These are phyloP conservation scores for Hermodice carunculata DNA, from an alignment of 2,888 invertebrate species.

Conservation along the genomic window DNA sequence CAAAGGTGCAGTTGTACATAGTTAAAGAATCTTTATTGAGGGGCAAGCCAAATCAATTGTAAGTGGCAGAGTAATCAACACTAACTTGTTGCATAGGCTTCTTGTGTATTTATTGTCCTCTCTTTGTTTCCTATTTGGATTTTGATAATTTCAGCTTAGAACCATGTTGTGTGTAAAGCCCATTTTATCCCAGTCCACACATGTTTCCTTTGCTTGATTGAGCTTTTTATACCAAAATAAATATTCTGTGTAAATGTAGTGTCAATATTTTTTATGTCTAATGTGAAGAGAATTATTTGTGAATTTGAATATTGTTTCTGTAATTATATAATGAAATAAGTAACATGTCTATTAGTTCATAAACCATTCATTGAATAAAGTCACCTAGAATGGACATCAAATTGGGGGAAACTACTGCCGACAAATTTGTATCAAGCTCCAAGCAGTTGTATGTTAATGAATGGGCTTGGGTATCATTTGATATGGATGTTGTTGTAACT, in stretches of 20 bases:
- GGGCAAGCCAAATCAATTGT: slow-evolving; percentile 23
- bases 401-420: slow-evolving; percentile 14
- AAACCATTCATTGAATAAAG: slow-evolving; percentile 10
- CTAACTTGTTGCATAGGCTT: slow-evolving; percentile 22
- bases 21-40: slow-evolving; percentile 17
- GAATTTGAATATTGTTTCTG: slow-evolving; percentile 30
- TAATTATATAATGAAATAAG: slow-evolving; percentile 19
- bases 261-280: slow-evolving; percentile 27
- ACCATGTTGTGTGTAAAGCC: slow-evolving; percentile 21
- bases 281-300: slow-evolving; percentile 29
- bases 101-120: slow-evolving; percentile 25
- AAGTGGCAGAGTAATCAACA: slow-evolving; percentile 22
- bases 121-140: slow-evolving; percentile 26
- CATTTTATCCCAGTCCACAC: slow-evolving; percentile 1
- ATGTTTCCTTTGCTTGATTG: slow-evolving; percentile 18
- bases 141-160: slow-evolving; percentile 30
- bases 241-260: slow-evolving; percentile 24
- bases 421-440: too few species aligned
- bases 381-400: slow-evolving; percentile 12
- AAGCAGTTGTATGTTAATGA: too few species aligned
- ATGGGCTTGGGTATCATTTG: too few species aligned
- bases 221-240: slow-evolving; percentile 23
- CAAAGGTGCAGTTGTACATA: slow-evolving; percentile 26
- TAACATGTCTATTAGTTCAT: slow-evolving; percentile 17
- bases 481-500: too few species aligned